Base-by-base conservation (phyloP, 2,888 invertebrate genomes). In the Panorpa germanica region DNA sequence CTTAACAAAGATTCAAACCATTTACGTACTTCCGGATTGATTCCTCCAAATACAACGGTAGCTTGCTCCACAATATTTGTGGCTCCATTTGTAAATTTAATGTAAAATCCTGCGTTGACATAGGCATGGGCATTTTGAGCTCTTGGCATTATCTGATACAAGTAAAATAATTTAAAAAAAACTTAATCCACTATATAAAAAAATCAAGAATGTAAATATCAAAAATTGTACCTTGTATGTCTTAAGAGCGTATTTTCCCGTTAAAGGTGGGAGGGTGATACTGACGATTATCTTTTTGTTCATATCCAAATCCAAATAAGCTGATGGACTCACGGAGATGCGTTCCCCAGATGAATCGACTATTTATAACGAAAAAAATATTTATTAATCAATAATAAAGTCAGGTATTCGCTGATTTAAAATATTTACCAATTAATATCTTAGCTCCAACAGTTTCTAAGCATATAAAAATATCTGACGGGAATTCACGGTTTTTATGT, bases 61-160 rank as follows among this genome's bases (percentile, higher is more conserved):
- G 70, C 68, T n/a, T 53, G 52, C 12, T 47, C 35, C 2, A 65
- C 45, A 18, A 53, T 46, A 6, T 44, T 44, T n/a, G n/a, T n/a
- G 35, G 58, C 39, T 37, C 50, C 33, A 37, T 45, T 38, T 26
- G 59, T 47, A 25, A 76, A 46, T 44, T 66, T 60, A 34, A 74
- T 63, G 1, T 71, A 50, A 45, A 80, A 78, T 4, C 65, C 80
- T 10, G 74, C 73, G 41, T 80, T 77, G 0, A 82, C 71, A 42
- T 71, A 65, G 0, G 78, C 78, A 40, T 75, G 76, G 0, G 75
- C 68, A 42, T 75, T 77, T 52, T 75, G 74, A 3, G 70, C 61
- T 33, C 76, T 55, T 3, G 72, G 65, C 65, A 73, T 73, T 32
- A 80, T 65, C 76, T 78, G 40, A 33, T 57, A 44, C 29, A 12